Base-by-base conservation (phyloP, 2,113 vertebrate genomes). In the Myocastor coypus region DNA sequence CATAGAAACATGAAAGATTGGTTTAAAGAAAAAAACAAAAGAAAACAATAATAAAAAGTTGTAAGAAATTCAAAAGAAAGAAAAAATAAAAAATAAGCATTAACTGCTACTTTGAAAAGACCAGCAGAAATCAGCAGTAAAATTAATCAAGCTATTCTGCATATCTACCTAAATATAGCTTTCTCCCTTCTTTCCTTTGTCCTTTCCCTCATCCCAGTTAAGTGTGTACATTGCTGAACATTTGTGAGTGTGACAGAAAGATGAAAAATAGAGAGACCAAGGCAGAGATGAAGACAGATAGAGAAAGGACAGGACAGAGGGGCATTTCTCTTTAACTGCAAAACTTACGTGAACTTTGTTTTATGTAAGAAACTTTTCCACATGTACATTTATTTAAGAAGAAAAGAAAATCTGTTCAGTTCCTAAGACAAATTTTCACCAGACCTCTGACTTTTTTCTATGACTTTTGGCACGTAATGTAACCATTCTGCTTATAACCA, bases 331-430 rank as follows among this genome's bases (percentile, higher is more conserved):
- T 66, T 94, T 71, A 92, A 57, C 0, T n/a, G 20, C 17, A 9
- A 55, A 28, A 64, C 1, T 42, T 93, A 91, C 91, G 63, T 37
- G 9, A 86, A 92, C 46, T 96, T 24, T 71, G 34, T 86, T 95
- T 87, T 90, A 69, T 17, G 50, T 63, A 90, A 50, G 17, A 63
- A 95, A 63, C 3, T 78, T 90, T 94, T 75, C 26, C 55, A 87
- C 0, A 22, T 80, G 66, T 42, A 77, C 5, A 77, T 46, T 10
- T 73, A 28, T 73, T 42, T 86, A 93, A 88, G 84, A 81, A 71
- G 34, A 75, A 59, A 50, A 81, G 34, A 84, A 50, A 61, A 80
- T 52, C 0, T 92, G 0, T 75, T 86, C 4, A 61, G 4, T 26
- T 92, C 7, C 30, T 86, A 55, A 80, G 37, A 80, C 30, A 12